Percentiles rank a stretch among this genome's conserved stretches.
phyloP scores from a whole-genome alignment of 2,797 vertebrate genomes.

The Fistularia commersonii region DNA sequence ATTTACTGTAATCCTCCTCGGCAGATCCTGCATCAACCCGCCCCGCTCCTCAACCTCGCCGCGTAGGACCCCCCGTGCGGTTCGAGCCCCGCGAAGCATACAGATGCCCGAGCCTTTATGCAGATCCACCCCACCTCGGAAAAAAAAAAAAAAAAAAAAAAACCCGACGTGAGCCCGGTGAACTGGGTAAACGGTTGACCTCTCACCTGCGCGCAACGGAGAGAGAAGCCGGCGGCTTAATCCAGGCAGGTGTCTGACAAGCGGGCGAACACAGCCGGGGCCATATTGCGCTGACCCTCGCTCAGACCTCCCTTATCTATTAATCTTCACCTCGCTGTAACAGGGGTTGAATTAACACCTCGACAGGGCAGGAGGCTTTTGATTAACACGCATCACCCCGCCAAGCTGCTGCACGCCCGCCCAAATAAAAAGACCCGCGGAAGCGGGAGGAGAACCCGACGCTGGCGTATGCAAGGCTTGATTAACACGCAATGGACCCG shows the following conservation, averaged over 20 bases:
- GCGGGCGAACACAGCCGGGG: slow-evolving; percentile 87
- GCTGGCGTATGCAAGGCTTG: no score
- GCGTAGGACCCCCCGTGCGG: slow-evolving; percentile 36
- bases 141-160: slow-evolving; percentile 75
- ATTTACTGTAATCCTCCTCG: slow-evolving; percentile 63
- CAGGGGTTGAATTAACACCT: slow-evolving; percentile 93
- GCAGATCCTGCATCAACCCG: slow-evolving; percentile 40
- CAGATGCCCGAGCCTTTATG: slow-evolving; percentile 84
- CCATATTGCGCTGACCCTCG: slow-evolving; percentile 91
- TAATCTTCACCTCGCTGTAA: slow-evolving; percentile 98
- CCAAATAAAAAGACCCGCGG: slow-evolving; percentile 83
- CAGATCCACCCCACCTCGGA: slow-evolving; percentile 82
- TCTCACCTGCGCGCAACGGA: slow-evolving; percentile 78
- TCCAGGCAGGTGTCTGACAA: slow-evolving; percentile 98
- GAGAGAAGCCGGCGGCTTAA: slow-evolving; percentile 87
- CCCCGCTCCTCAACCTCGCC: slow-evolving; percentile 16
- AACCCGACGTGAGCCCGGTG: slow-evolving; percentile 85
- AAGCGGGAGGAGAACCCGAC: no score
- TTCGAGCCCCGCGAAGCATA: slow-evolving; percentile 75
- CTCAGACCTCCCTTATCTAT: slow-evolving; percentile 94
- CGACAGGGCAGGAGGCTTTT: slow-evolving; percentile 84
- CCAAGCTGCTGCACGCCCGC: slow-evolving; percentile 38
- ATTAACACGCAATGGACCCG: no score
- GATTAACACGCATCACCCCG: slow-evolving; percentile 89
- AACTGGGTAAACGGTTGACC: slow-evolving; percentile 96